Evolutionary conservation across 2,113 vertebrate genomes (phyloP), one percentile per base, ranked within the genome.

Genomic region (Trichechus manatus): DNA sequence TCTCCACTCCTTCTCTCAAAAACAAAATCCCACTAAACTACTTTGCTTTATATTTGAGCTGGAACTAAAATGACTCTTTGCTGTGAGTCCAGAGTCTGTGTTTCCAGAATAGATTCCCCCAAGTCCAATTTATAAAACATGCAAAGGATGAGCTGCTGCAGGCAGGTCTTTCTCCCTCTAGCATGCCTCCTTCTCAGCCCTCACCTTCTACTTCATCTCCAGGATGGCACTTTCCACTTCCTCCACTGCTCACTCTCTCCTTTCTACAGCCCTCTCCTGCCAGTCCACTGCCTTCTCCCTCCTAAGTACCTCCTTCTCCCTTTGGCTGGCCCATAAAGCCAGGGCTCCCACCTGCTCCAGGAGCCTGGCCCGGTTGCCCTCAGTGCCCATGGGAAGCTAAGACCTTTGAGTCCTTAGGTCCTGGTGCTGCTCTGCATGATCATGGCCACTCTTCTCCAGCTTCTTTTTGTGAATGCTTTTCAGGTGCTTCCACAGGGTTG

Each of bases 391-490:
- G 5, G 77, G 66, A 31, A 93, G 39, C 68, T 33, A 94, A 9
- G 53, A 10, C 9, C 63, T 82, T 3, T 39, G 96, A 15, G 44
- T 5, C 39, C 39, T 10, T 4, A 63, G 36, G 19, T 64, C 90
- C 13, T 81, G 86, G 82, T 1, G 6, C 86, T 66, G 87, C 14
- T 31, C 70, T 1, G 72, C 14, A 44, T 94, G 93, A 1, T 29
- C 17, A 0, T 70, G 64, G 22, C 75, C 29, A 0, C 80, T 33
- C 50, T 89, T 88, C 68, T 96, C 63, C 82, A 97, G 75, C 86
- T 96, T 95, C 11, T 95, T 90, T n/a, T 64, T 96, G 29, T 96
- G 87, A 81, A 33, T 94, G 87, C 97, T 97, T 59, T 95, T 87
- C 59, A 96, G 96, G 14, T 97, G 95, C 39, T 95, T 94, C 94